phyloP scores from a whole-genome alignment of 2,113 vertebrate species.

The Takifugu bimaculatus region DNA sequence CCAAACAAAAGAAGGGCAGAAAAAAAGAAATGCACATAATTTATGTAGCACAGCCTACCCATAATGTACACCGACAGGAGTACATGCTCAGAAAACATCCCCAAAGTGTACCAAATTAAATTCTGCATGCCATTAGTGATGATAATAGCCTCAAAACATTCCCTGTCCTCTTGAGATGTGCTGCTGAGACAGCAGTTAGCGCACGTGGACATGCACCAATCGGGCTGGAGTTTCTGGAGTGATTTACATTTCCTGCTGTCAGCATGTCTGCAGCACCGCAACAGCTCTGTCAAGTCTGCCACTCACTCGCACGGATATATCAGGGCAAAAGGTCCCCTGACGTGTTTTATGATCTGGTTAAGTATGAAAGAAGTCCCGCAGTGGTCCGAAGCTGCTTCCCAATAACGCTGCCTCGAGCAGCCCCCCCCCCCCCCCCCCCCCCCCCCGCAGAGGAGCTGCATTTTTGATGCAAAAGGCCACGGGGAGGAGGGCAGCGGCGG shows the following conservation, averaged over 20 bases:
- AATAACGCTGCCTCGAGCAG: conserved; percentile 3
- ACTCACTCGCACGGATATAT: not conserved
- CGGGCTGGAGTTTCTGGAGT: conserved; percentile 1
- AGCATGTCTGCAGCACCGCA: conserved; percentile 15
- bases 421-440: too few relatives aligned
- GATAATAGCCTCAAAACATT: conserved; percentile 13
- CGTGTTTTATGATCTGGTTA: conserved; percentile 16
- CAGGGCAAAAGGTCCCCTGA: conserved; percentile 4
- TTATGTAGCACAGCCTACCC: conserved; percentile 14
- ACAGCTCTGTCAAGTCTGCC: not conserved
- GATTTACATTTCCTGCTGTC: conserved; percentile 26
- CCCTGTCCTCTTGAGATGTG: not conserved
- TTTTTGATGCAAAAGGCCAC: conserved; percentile 24
- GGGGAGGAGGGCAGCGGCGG: not conserved
- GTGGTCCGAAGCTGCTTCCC: not conserved
- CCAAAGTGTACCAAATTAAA: conserved; percentile 19
- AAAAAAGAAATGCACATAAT: conserved; percentile 8
- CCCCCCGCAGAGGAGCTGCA: too few relatives aligned
- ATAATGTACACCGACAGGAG: too few relatives aligned
- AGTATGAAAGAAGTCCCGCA: not conserved
- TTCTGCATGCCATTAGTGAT: conserved; percentile 11
- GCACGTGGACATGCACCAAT: conserved; percentile 2
- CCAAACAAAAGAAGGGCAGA: too few relatives aligned
- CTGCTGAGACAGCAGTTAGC: conserved; percentile 15
- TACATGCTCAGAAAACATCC: too few relatives aligned